A percentile compares a stretch with the other conserved stretches of the same genome.
Evolutionary conservation across 2,797 vertebrate genomes (phyloP).

Genomic region (Florisuga fusca): DNA sequence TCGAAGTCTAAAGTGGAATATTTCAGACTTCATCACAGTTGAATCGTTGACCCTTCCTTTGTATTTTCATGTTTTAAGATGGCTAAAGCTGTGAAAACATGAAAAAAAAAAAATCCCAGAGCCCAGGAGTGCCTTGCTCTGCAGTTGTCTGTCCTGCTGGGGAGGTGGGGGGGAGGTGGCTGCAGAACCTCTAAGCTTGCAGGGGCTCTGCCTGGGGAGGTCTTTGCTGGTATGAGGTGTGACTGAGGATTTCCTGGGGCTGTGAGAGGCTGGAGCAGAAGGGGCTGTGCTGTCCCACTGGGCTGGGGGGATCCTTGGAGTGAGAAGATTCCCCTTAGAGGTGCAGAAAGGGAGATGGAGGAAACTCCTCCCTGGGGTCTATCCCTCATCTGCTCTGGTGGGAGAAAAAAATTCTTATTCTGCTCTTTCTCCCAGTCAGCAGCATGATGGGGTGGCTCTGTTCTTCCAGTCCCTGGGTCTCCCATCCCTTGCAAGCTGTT

Average conservation of each 20-base stretch:
- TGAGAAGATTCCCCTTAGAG: background rate
- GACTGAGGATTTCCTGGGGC: rapidly evolving
- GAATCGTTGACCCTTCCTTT: constrained; percentile 54
- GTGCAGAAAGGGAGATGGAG: background rate
- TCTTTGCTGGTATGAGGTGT: background rate
- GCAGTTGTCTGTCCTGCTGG: background rate
- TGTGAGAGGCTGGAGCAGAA: background rate
- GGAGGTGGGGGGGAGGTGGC: background rate
- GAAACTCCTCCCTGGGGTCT: rapidly evolving
- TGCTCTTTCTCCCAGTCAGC: background rate
- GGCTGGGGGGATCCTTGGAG: no score
- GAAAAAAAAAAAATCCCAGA: background rate
- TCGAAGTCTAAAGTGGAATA: constrained; percentile 7
- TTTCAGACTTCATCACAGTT: constrained; percentile 29
- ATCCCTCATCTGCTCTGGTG: no score
- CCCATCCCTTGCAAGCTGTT: background rate
- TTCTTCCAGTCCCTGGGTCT: background rate
- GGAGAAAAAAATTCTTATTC: background rate
- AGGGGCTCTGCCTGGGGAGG: rapidly evolving
- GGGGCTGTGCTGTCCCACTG: rapidly evolving
- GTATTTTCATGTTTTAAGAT: constrained; percentile 17
- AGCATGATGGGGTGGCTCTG: rapidly evolving
- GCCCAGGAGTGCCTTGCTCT: background rate
- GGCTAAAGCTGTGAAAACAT: background rate
- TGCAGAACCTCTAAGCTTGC: rapidly evolving